Evolutionary conservation across 1,140 invertebrate genomes (phyloP).

Genomic region (Bathynomus jamesi): DNA sequence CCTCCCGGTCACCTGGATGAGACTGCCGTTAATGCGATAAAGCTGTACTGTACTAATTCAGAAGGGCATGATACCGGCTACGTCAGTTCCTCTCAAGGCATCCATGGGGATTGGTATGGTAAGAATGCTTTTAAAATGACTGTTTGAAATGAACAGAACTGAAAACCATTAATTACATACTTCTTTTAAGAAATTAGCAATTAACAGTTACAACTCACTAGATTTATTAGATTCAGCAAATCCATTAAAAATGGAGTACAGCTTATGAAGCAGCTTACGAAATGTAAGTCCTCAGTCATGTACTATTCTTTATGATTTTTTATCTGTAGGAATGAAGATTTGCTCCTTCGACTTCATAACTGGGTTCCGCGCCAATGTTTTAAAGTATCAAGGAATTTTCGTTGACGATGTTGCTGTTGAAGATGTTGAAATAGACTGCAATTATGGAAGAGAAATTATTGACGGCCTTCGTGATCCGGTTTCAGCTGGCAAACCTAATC

Average conservation of each 20-base stretch:
- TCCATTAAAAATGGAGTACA: too few species aligned
- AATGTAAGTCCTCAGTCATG: too few species aligned
- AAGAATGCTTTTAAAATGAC: too few species aligned
- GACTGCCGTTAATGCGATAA: constrained; percentile 11
- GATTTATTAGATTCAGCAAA: too few species aligned
- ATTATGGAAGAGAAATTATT: background rate
- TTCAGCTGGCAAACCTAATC: too few species aligned
- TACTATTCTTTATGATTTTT: too few species aligned
- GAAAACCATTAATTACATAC: too few species aligned
- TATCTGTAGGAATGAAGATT: constrained; percentile 14
- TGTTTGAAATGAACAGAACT: too few species aligned
- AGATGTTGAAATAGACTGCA: constrained; percentile 16
- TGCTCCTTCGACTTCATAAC: constrained; percentile 7
- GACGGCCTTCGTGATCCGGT: too few species aligned
- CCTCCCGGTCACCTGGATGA: constrained; percentile 7
- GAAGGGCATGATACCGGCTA: background rate
- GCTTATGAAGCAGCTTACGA: too few species aligned
- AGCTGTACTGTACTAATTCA: constrained; percentile 6
- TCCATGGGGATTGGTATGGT: background rate
- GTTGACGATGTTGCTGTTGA: constrained; percentile 21
- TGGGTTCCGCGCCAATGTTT: constrained; percentile 11
- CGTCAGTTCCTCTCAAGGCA: background rate
- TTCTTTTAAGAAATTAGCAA: too few species aligned
- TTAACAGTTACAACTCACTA: too few species aligned
- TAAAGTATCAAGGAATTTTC: constrained; percentile 15